A percentile compares a stretch with the other conserved stretches of the same genome.
Evolutionary conservation across 2,113 vertebrate genomes (phyloP).

Genomic region (Rafetus swinhoei): DNA sequence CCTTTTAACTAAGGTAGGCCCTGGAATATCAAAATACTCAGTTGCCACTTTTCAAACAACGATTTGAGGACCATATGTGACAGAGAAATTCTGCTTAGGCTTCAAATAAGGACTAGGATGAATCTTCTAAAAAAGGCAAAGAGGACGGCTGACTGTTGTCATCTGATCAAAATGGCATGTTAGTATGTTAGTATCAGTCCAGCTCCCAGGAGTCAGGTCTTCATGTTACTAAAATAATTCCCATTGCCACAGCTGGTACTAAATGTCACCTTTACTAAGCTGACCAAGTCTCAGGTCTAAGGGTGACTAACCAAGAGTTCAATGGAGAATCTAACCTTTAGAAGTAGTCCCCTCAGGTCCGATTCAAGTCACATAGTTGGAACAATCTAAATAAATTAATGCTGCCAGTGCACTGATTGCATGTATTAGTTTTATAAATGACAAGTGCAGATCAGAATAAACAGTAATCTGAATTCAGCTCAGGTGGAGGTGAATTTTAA

Average conservation of each 20-base stretch:
- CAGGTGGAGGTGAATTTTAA: neutral
- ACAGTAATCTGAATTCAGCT: neutral
- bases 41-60: neutral
- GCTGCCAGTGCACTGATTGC: constrained; percentile 16
- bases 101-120: neutral
- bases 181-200: too few relatives aligned
- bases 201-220: too few relatives aligned
- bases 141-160: neutral
- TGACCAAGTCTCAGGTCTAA: neutral
- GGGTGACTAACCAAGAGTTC: neutral
- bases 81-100: neutral
- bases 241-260: neutral
- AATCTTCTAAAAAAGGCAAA: neutral
- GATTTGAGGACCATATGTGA: neutral
- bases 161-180: neutral
- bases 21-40: neutral
- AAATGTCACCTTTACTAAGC: neutral
- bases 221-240: too few relatives aligned
- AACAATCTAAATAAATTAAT: constrained; percentile 11
- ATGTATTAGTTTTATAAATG: neutral
- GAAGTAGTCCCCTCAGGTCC: too few relatives aligned
- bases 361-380: neutral
- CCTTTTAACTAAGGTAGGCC: neutral
- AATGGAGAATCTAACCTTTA: neutral
- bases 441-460: neutral